Conservation (phyloP, 2,113 vertebrate species). For the Jaculus jaculus region DNA sequence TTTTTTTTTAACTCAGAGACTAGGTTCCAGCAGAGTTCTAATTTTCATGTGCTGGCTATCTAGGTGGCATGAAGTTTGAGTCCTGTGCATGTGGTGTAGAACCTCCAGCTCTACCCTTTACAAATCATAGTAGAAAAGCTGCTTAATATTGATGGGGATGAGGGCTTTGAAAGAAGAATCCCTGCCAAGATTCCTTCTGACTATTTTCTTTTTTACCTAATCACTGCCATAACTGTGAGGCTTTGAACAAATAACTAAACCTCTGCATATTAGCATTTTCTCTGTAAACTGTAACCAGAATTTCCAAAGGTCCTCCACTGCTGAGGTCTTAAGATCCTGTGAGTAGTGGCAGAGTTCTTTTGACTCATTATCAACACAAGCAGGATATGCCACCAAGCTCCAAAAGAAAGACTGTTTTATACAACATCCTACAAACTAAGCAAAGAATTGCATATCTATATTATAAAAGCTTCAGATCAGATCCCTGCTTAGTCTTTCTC, state of each 20-base stretch:
- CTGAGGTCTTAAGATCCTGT: conserved; percentile 21
- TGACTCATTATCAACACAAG: neutral
- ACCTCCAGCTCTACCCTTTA: neutral
- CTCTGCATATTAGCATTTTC: conserved; percentile 9
- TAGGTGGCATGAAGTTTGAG: conserved; percentile 66
- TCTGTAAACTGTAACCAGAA: conserved; percentile 31
- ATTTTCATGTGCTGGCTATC: conserved; percentile 12
- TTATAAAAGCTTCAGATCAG: conserved; percentile 38
- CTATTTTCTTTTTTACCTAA: neutral
- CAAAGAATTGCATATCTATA: conserved; percentile 2
- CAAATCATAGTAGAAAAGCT: neutral
- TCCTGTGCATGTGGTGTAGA: conserved; percentile 71
- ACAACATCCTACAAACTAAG: neutral
- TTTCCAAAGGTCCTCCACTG: conserved; percentile 30
- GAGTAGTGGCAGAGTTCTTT: conserved; percentile 32
- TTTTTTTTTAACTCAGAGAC: conserved; percentile 56
- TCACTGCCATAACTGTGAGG: neutral
- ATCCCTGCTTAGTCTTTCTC: conserved; percentile 33
- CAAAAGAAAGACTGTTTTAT: conserved; percentile 32
- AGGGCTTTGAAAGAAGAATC: conserved; percentile 4
- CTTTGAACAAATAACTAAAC: conserved; percentile 19
- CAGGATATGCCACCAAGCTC: neutral
- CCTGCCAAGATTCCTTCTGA: neutral
- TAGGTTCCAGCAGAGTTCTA: conserved; percentile 66
- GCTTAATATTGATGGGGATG: neutral